Base-by-base conservation (phyloP, 2,797 vertebrate species). In the Anniella stebbinsi region DNA sequence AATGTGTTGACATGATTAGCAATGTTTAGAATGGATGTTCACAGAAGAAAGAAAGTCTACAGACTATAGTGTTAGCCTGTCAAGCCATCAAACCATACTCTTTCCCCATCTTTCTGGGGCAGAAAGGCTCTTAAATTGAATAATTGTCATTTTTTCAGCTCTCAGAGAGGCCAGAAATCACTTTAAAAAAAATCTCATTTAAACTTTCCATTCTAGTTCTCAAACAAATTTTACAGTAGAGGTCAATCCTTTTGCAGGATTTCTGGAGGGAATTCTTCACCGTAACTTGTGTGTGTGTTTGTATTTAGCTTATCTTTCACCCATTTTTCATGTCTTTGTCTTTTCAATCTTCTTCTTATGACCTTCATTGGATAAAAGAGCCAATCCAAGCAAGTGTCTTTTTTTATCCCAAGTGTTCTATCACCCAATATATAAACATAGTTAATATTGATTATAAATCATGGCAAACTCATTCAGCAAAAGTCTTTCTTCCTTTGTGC, bases 371-470 rank as follows among this genome's bases (percentile, higher is more conserved):
- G 90, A 93, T 93, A 91, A 94, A 96, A 93, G 70, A 92, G 84
- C 63, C 85, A 87, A 91, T 89, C 36, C 33, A 90, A 45, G 72
- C 2, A 87, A 82, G 45, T 84, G 13, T 88, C 78, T 91, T 90
- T 91, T 13, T 90, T 77, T 67, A n/a, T 77, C 36, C 18, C 7
- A 21, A 93, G 84, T 51, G 92, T 4, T 88, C 88, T 66, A 30
- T 36, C 92, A 95, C 80, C 89, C 86, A 89, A 89, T 92, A 90
- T 87, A 83, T 96, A 93, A 63, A 94, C 91, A 85, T 80, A 87
- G 92, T 95, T 96, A 95, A 93, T 93, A 97, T 94, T 95, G 96
- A 96, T 96, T 95, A 92, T 85, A 95, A 94, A 95, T 95, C 92
- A 91, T 77, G 86, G 76, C 63, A 67, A 85, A 41, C 89, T 91